A percentile compares a stretch with the other conserved stretches of the same genome.
Conservation (phyloP, 2,113 vertebrate genomes). For the Lophochroa leadbeateri region DNA sequence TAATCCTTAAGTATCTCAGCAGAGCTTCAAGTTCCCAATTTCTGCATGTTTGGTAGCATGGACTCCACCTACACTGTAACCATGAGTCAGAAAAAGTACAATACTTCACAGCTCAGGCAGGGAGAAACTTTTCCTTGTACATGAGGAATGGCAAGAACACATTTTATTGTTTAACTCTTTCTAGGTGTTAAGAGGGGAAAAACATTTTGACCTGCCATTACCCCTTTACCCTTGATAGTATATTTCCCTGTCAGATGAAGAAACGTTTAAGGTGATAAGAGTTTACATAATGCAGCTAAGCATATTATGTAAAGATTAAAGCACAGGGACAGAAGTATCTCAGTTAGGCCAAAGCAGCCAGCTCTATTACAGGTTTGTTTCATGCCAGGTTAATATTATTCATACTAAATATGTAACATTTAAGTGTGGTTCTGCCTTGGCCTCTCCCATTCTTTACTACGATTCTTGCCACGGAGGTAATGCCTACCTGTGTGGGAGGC, state of each 20-base stretch:
- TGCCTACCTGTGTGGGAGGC: neutral
- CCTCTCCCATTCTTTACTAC: neutral
- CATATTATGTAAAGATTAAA: neutral
- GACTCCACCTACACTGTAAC: neutral
- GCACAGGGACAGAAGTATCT: neutral
- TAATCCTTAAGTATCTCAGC: neutral
- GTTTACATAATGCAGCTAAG: neutral
- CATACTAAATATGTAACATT: neutral
- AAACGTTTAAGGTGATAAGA: neutral
- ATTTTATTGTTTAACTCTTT: neutral
- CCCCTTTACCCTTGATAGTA: neutral
- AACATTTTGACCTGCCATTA: neutral
- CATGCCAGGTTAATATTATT: neutral
- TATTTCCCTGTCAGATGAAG: neutral
- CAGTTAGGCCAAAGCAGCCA: neutral
- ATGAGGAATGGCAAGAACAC: neutral
- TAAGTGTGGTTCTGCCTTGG: neutral
- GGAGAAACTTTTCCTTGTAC: conserved; percentile 6
- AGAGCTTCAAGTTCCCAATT: neutral
- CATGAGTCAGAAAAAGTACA: conserved; percentile 1
- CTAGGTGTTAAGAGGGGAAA: neutral
- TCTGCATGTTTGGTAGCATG: neutral
- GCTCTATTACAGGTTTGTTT: neutral
- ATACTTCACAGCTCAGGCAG: neutral
- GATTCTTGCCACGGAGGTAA: neutral